Base-by-base conservation (phyloP, 1,140 invertebrate genomes). In the Camponotus pennsylvanicus region DNA sequence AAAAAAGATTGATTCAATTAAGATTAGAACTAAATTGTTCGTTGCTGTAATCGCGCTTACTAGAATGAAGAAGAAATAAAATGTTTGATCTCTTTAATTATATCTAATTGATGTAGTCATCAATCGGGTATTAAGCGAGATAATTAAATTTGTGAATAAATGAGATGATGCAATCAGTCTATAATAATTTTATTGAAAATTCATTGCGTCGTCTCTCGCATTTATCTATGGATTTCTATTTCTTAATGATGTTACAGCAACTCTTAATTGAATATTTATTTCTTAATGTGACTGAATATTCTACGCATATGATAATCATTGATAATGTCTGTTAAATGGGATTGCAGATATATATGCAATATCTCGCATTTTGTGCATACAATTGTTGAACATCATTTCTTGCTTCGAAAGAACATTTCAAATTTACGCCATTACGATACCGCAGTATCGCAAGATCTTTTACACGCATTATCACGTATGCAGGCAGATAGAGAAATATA, bases 381-480 rank as follows among this genome's bases (percentile, higher is more conserved):
- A 27, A 52, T 66, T 11, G 9, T n/a, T 40, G n/a, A 0, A 52
- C 13, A 18, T 52, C 18, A 52, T 13, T 69, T 13, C 57, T 42
- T 32, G 34, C 32, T 77, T 49, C n/a, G 71, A 5, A 57, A 59
- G 34, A 32, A 76, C 18, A 49, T 63, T 13, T 40, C 34, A 32
- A 49, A 8, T 75, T 75, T 13, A 34, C 45, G n/a, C 27, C 8
- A 45, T 52, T 45, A 76, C 21, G 34, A 45, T 40, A 63, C 63
- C 34, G 18, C 52, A 6, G 21, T 34, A 66, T 21, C 34, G 57
- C 32, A 45, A 34, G 45, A 37, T 77, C 59, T 85, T 78, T 55
- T 63, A 37, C 55, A 15, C 69, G 67, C 45, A 61, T 83, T 37
- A 70, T 83, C 69, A 55, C 69, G 69, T 40, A 73, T 75, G 69